Conservation (phyloP, 2,113 vertebrate genomes). For the Tyrannus savana region DNA sequence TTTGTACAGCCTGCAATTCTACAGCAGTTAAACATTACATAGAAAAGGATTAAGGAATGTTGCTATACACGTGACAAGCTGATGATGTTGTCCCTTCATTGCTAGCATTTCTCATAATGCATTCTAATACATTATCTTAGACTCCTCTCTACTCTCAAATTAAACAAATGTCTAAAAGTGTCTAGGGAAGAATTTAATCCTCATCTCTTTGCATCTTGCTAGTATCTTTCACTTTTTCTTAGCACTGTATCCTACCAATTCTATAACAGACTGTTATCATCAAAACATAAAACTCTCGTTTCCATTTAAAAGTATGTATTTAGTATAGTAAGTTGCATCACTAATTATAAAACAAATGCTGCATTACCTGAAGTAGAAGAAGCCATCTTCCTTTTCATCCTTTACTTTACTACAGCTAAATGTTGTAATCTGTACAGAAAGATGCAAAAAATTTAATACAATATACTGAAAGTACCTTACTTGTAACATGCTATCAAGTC, state of each 20-base stretch:
- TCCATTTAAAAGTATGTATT: not conserved
- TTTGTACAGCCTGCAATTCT: not conserved
- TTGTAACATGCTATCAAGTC: not conserved
- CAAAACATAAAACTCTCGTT: not conserved
- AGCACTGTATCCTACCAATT: not conserved
- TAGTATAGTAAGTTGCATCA: not conserved
- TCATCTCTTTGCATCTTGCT: not conserved
- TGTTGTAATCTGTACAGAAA: slow-evolving; percentile 72
- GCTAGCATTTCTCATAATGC: not conserved
- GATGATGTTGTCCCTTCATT: not conserved
- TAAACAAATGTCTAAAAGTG: not conserved
- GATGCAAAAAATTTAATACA: not conserved
- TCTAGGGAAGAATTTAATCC: not conserved
- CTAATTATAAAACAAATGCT: not conserved
- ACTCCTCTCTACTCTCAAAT: not conserved
- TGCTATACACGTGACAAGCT: not conserved
- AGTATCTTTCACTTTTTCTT: not conserved
- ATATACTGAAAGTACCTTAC: not conserved
- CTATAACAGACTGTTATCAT: not conserved
- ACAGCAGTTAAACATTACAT: not conserved
- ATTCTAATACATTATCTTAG: not conserved
- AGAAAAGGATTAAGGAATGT: not conserved
- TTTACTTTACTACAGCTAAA: slow-evolving; percentile 86
- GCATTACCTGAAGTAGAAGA: slow-evolving; percentile 91
- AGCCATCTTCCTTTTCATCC: slow-evolving; percentile 81